Evolutionary conservation across 2,113 vertebrate genomes (phyloP).

Genomic region (Xenopus borealis): DNA sequence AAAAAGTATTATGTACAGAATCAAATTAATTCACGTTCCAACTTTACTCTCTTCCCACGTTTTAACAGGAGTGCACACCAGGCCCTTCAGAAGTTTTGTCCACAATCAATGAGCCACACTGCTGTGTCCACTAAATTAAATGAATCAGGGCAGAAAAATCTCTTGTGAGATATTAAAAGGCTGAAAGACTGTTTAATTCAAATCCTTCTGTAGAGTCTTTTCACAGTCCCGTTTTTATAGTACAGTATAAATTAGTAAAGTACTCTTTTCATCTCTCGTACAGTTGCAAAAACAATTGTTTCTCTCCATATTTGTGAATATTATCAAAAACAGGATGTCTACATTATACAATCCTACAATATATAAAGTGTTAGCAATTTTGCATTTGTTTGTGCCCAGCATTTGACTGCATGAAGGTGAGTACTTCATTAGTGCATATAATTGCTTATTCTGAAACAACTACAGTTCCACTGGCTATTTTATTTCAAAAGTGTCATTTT

Average conservation of each 20-base stretch:
- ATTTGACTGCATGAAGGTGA: neutral
- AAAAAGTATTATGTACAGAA: constrained; percentile 91
- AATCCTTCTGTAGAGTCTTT: constrained; percentile 76
- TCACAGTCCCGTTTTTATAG: constrained; percentile 75
- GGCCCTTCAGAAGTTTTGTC: constrained; percentile 81
- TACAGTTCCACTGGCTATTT: no score
- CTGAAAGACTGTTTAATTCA: constrained; percentile 83
- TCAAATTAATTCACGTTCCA: constrained; percentile 88
- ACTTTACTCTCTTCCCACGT: constrained; percentile 91
- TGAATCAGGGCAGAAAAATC: constrained; percentile 80
- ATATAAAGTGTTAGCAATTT: no score
- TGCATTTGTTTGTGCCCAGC: neutral
- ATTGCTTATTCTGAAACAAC: no score
- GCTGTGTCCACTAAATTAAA: constrained; percentile 85
- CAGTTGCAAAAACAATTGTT: constrained; percentile 79
- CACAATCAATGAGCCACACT: constrained; percentile 78
- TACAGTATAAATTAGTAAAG: constrained; percentile 82
- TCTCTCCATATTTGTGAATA: neutral
- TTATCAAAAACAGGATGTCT: neutral
- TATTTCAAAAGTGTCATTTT: no score
- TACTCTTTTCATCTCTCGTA: constrained; percentile 69
- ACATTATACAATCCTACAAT: no score
- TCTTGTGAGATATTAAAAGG: constrained; percentile 85
- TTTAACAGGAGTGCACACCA: constrained; percentile 76
- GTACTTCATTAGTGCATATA: no score